Evolutionary conservation across 1,140 invertebrate genomes (phyloP), one percentile per base, ranked within the genome.

Genomic region (Lutraria rhynchaena): DNA sequence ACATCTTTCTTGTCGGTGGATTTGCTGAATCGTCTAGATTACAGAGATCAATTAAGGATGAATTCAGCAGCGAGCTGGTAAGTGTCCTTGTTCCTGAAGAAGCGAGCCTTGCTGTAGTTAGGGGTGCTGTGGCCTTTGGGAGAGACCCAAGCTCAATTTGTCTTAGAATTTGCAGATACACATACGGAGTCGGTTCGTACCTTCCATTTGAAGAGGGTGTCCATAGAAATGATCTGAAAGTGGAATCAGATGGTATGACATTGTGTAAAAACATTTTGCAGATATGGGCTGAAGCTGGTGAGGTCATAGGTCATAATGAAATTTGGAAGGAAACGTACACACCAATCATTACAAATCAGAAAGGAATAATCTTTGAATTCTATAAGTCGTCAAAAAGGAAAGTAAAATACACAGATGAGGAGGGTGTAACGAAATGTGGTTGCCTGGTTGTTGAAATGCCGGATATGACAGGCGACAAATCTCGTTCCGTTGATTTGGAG

Each of bases 261-360:
- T 93, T 94, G 91, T 94, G 94, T 87, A 93, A 93, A n/a, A 94
- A 94, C 85, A 93, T 95, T 24, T 93, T 95, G 74, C 94, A 95
- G 84, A 93, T 93, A 57, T 94, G 94, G 88, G 94, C 94, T 0
- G 87, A 92, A 49, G 91, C 92, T 11, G 94, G 94, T 49, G 94
- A 95, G 85, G 85, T 89, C 1, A 91, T 92, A 15, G 89, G 89
- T 11, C 87, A 94, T 22, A 94, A 94, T 33, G 94, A 95, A 80
- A 89, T 92, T 35, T 93, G 94, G 73, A 88, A 92, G 3, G 88
- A 94, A 58, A 93, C 93, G 19, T 95, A 94, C 88, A 94, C 93
- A 19, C 94, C 94, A 7, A 94, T 94, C 24, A 92, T 89, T 60
- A 89, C 90, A 22, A 91, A 91, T 41, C 94, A 95, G 87, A 92